Conservation (phyloP, 2,888 invertebrate species). For the Tortrix viridana region DNA sequence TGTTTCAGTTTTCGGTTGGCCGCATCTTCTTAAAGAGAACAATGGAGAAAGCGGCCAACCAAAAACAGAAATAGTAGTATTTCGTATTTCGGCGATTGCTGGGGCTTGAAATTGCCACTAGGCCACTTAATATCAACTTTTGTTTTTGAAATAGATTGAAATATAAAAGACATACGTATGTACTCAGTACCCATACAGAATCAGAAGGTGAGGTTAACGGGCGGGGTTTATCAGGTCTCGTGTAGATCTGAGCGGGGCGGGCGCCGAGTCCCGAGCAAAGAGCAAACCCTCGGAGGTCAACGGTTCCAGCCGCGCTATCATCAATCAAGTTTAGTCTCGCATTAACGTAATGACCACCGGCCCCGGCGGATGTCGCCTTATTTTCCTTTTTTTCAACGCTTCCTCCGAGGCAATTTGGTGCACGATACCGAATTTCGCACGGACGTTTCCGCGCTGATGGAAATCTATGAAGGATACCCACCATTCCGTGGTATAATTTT, state of each 20-base stretch:
- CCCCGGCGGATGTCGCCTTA: slow-evolving; percentile 79
- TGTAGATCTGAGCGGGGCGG: slow-evolving; percentile 1
- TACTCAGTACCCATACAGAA: not conserved
- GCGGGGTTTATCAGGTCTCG: slow-evolving; percentile 15
- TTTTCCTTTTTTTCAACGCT: slow-evolving; percentile 71
- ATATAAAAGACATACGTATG: not conserved
- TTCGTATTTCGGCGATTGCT: no score
- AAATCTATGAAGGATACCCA: slow-evolving; percentile 77
- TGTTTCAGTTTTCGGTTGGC: no score
- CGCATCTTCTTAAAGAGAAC: no score
- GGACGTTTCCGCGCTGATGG: slow-evolving; percentile 74
- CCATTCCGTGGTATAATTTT: slow-evolving; percentile 49
- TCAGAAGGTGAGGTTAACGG: not conserved
- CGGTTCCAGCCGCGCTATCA: slow-evolving; percentile 61
- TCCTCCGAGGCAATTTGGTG: slow-evolving; percentile 70
- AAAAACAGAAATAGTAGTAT: no score
- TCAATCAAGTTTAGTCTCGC: slow-evolving; percentile 84
- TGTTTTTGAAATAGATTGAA: slow-evolving; percentile 1
- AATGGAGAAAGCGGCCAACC: no score
- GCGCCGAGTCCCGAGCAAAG: slow-evolving; percentile 21
- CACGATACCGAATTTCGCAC: slow-evolving; percentile 68
- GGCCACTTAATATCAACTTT: not conserved
- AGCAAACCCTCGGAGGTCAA: slow-evolving; percentile 49
- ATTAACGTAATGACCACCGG: slow-evolving; percentile 82
- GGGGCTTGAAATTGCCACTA: no score